Evolutionary conservation across 1,140 invertebrate species (phyloP).

Genomic region (Hylyphantes graminicola): DNA sequence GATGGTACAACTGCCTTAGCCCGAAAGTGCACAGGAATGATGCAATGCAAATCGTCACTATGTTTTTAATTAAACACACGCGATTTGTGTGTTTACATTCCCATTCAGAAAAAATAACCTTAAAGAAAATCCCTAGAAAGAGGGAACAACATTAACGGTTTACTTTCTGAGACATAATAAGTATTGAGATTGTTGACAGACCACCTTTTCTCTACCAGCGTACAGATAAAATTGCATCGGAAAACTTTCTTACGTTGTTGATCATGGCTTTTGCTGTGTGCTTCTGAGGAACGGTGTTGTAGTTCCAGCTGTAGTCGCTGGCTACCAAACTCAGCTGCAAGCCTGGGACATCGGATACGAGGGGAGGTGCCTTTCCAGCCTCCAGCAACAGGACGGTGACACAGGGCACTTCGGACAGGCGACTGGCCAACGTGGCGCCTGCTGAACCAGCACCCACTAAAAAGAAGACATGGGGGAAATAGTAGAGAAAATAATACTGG

Average conservation of each 20-base stretch:
- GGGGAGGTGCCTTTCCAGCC: conserved; percentile 83
- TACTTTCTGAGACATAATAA: no score
- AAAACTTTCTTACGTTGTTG: conserved; percentile 72
- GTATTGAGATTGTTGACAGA: no score
- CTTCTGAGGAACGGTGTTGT: conserved; percentile 85
- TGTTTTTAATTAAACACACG: no score
- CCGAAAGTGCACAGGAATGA: no score
- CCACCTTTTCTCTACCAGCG: no score
- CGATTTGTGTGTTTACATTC: no score
- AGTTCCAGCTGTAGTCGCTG: conserved; percentile 85
- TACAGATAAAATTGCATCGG: background rate
- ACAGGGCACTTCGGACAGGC: conserved; percentile 73
- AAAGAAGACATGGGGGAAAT: background rate
- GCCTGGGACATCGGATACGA: conserved; percentile 84
- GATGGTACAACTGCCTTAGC: no score
- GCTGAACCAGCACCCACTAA: conserved; percentile 80
- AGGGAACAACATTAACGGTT: no score
- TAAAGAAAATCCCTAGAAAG: no score
- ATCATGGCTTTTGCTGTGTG: conserved; percentile 81
- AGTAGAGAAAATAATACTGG: background rate
- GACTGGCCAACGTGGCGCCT: conserved; percentile 75
- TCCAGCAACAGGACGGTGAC: conserved; percentile 76
- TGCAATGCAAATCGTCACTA: no score
- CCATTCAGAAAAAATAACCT: no score
- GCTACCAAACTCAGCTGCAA: conserved; percentile 87